Evolutionary conservation across 2,888 invertebrate species (phyloP).

Genomic region (Macrophya annulata): DNA sequence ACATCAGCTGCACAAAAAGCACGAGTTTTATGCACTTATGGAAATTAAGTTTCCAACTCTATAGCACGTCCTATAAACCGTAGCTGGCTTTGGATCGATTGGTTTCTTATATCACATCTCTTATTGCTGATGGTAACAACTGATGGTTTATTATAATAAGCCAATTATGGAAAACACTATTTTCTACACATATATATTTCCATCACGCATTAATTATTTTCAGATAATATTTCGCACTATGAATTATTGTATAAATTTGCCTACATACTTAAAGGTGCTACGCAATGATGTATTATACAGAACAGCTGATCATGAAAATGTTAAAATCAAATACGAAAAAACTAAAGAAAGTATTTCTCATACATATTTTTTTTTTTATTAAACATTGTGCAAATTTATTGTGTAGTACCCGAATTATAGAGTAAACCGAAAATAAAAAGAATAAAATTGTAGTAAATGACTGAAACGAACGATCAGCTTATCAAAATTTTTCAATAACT

Average conservation of each 20-base stretch:
- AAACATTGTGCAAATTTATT: background rate
- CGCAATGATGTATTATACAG: background rate
- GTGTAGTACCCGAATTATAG: background rate
- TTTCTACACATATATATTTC: background rate
- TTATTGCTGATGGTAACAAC: background rate
- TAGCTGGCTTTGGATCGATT: constrained; percentile 1
- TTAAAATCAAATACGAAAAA: background rate
- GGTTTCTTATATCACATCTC: background rate
- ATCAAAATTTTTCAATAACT: background rate
- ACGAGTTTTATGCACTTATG: constrained; percentile 10
- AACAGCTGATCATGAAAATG: background rate
- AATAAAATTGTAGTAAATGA: background rate
- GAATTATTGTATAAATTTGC: background rate
- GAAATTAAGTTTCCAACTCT: background rate
- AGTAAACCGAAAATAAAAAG: background rate
- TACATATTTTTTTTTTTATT: background rate
- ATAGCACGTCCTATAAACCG: background rate
- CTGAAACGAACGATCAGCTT: background rate
- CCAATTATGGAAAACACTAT: background rate
- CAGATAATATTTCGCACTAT: background rate
- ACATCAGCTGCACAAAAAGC: constrained; percentile 10
- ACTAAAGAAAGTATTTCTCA: no score
- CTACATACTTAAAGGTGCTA: background rate
- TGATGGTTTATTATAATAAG: background rate
- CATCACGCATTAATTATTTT: background rate